Evolutionary conservation across 2,797 vertebrate species (phyloP), one percentile per base, ranked within the genome.

Genomic region (Alca torda): DNA sequence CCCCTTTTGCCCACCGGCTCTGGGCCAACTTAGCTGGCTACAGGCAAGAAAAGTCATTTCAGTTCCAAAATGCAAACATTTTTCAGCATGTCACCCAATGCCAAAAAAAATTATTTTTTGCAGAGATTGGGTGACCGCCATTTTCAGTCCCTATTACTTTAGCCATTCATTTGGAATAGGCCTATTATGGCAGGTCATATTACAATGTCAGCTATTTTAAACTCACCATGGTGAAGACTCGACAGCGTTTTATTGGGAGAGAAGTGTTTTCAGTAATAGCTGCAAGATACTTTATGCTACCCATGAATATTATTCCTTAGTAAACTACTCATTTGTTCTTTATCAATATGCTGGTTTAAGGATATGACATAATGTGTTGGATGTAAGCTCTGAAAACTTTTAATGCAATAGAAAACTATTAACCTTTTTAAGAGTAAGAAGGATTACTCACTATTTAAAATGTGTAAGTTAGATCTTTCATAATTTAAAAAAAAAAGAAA

Each of bases 121-220:
- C 43, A 72, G 80, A 82, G n/a, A 69, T 53, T 95, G 78, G 79
- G 63, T 6, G 33, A 83, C 75, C 19, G 93, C 65, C 26, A 67
- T 94, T 97, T 97, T 95, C 86, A 84, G 37, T 90, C 53, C 91
- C 67, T 91, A 78, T 94, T 95, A 74, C 79, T 88, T 95, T 63
- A 93, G 61, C 69, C 50, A 72, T 93, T 84, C n/a, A 28, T 89
- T 95, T 91, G 63, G 67, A 96, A 93, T 95, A 91, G 70, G 90
- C 72, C 16, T 85, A 64, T 89, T 90, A 92, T 69, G 39, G 56
- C 41, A 59, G 33, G 53, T 90, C 69, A 82, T 81, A 92, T 94
- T 92, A 94, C 83, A 85, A 13, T 69, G 70, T 91, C 72, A 90
- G 31, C 53, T 90, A 31, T 93, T 95, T 94, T 92, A 90, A 94